These are phyloP conservation scores for Podarcis raffonei DNA, from an alignment of 2,113 vertebrate genomes.

Conservation along the genomic window DNA sequence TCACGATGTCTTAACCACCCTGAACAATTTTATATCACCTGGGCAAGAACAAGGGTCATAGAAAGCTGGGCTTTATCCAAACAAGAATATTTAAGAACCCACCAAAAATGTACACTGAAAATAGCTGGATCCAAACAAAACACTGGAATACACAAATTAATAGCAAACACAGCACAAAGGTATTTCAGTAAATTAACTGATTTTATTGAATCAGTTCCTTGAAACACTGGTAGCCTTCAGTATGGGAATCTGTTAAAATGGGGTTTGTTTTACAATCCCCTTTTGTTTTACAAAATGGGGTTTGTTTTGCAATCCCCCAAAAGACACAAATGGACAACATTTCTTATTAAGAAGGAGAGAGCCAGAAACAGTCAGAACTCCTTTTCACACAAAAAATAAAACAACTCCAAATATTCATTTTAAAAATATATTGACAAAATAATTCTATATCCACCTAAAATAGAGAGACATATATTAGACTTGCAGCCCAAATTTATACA, in stretches of 20 bases:
- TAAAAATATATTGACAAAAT: background rate
- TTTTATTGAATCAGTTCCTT: background rate
- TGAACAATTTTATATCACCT: too few relatives aligned
- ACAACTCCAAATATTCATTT: background rate
- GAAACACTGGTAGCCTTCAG: background rate
- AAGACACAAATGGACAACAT: background rate
- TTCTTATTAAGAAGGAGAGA: background rate
- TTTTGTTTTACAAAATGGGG: background rate
- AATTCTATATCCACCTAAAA: background rate
- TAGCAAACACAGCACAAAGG: background rate
- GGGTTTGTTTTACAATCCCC: background rate
- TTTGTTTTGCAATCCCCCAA: too few relatives aligned
- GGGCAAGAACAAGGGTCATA: background rate
- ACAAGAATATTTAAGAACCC: background rate
- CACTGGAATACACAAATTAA: background rate
- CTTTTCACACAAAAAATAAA: background rate
- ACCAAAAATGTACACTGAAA: background rate
- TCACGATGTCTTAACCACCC: too few relatives aligned
- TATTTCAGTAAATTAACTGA: background rate
- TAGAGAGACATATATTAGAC: background rate
- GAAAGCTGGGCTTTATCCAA: background rate
- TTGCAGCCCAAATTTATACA: background rate
- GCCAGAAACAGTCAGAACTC: background rate
- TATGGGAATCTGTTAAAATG: background rate
- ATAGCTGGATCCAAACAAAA: background rate